Evolutionary conservation across 2,797 vertebrate genomes (phyloP), one percentile per base, ranked within the genome.

Genomic region (Acanthornis magna): DNA sequence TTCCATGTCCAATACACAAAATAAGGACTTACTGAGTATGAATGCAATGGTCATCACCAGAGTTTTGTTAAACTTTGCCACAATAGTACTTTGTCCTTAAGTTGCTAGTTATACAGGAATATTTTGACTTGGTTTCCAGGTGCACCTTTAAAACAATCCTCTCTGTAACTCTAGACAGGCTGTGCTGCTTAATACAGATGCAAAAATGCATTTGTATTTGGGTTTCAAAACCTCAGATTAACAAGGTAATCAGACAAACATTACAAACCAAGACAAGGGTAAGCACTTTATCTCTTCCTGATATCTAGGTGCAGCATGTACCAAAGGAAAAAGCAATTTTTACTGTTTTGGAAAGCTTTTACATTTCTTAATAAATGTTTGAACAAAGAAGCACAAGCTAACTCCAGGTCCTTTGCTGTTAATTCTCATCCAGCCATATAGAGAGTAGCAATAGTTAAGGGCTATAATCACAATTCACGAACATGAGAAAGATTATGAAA

Each of bases 51-150:
- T 40, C 58, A 57, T 83, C 47, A 36, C 16, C 27, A 88, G 29
- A 61, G 42, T 16, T 54, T 89, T 65, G 34, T 80, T 48, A 45
- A 94, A 60, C 15, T 76, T 66, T 40, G 9, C 50, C 40, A 58
- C 48, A 88, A 53, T 21, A 81, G 68, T 47, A 75, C 60, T 88
- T 89, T 74, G 47, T 79, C 82, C 70, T 72, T 62, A 65, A 82
- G 26, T 22, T 89, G 29, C 38, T n/a, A 90, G 34, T 86, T 87
- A 78, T 27, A 55, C 2, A 43, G 10, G 54, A 58, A 77, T 88
- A 38, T 58, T 93, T 88, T 40, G 70, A 54, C 82, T 85, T 79
- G 27, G 22, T 87, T 97, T 95, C 87, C 85, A 92, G 74, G 53
- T 67, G 63, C 60, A 26, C 27, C 32, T 74, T 81, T 47, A 75